Evolutionary conservation across 2,888 invertebrate genomes (phyloP), one percentile per base, ranked within the genome.

Genomic region (Pachliopta kotzebuea): DNA sequence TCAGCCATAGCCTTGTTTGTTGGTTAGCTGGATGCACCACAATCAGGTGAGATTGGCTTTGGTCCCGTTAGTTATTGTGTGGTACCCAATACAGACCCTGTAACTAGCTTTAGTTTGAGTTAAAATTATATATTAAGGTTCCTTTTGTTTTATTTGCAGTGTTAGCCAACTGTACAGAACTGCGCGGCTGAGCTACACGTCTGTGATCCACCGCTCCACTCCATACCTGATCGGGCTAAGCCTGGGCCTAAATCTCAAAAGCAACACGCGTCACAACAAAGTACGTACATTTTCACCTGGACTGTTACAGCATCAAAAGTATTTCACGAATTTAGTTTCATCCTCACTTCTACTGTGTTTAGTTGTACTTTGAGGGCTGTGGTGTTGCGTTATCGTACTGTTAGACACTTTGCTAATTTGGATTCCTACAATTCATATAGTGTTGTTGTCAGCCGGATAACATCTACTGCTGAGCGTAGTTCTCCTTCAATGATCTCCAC

Each of bases 121-220:
- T 55, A 14, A 29, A 50, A 55, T 59, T 50, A 17, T 49, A 56
- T 23, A 49, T 29, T 37, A 55, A 60, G 14, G 26, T 60, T 60
- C 26, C 56, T 31, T 49, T 58, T n/a, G n/a, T 56, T 67, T 69
- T 53, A 69, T 65, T 88, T 88, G 20, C 80, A 95, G 95, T 71
- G 86, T 94, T 56, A 94, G 94, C 76, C 95, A 95, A 77, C 92
- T 95, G 66, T 95, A 95, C 72, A 91, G 94, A 67, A 94, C 95
- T 29, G 95, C 94, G 17, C 93, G 94, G 68, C 79, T 95, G 69
- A 93, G 94, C 65, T 95, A 94, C 74, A 87, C 90, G 11, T 92
- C 94, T 21, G 87, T 94, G 0, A 77, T 94, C 4, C 94, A 95
- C 68, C 93, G 95, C 58, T 94, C 93, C 3, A 94, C 95, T 0